Evolutionary conservation across 2,113 vertebrate genomes (phyloP).

Genomic region (Hemibagrus wyckioides): DNA sequence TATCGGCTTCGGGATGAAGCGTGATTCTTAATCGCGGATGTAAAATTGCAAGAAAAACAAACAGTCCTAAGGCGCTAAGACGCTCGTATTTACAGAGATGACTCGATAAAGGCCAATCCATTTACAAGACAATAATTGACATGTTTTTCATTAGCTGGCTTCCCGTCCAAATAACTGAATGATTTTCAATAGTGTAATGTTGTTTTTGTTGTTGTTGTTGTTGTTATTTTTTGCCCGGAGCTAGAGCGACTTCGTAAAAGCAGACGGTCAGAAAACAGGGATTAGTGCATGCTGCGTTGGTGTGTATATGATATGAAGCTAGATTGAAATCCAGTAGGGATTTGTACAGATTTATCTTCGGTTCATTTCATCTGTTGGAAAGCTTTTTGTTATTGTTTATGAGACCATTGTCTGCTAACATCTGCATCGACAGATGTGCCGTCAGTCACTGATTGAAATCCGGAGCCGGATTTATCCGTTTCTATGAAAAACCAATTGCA

Average conservation of each 20-base stretch:
- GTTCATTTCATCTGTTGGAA: conserved; percentile 11
- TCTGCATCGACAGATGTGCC: conserved; percentile 11
- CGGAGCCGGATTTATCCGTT: conserved; percentile 3
- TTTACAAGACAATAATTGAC: conserved; percentile 29
- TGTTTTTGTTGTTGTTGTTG: background rate
- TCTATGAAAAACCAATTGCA: background rate
- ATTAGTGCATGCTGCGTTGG: background rate
- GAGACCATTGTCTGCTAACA: conserved; percentile 22
- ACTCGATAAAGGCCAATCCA: background rate
- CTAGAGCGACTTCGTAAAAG: background rate
- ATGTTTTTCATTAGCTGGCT: conserved; percentile 26
- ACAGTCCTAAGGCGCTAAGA: background rate
- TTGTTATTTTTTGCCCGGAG: background rate
- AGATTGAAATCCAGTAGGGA: conserved; percentile 3
- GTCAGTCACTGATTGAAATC: background rate
- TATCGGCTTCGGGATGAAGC: background rate
- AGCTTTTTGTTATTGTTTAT: conserved; percentile 25
- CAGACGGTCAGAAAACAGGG: background rate
- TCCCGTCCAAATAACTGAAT: conserved; percentile 13
- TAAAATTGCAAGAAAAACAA: background rate
- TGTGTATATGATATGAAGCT: background rate
- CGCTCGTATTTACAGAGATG: background rate
- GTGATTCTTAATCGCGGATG: background rate
- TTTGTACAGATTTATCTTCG: conserved; percentile 11
- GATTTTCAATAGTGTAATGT: conserved; percentile 6